These are phyloP conservation scores for Dasypogon diadema DNA, from an alignment of 2,888 invertebrate genomes.

Conservation along the genomic window DNA sequence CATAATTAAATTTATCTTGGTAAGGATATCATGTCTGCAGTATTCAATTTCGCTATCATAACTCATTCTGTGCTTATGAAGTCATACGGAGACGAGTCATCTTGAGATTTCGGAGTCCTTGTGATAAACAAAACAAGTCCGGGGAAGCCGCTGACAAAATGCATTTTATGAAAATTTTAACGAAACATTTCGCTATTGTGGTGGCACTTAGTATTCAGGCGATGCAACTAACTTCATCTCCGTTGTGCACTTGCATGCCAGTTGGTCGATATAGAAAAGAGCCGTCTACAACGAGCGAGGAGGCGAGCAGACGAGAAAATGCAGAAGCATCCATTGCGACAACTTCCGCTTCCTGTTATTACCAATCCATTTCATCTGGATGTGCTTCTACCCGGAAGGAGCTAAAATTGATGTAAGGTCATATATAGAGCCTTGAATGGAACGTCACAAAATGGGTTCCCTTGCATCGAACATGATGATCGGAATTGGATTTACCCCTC, in stretches of 20 bases:
- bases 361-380: conserved; percentile 16
- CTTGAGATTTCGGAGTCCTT: too few species aligned
- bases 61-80: background rate
- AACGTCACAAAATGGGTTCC: background rate
- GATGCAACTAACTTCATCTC: background rate
- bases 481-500: background rate
- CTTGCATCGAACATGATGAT: background rate
- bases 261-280: background rate
- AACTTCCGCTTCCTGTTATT: conserved; percentile 13
- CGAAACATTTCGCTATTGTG: background rate
- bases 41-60: background rate
- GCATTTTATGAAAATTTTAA: conserved; percentile 19
- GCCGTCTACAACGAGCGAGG: background rate
- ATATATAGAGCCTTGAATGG: background rate
- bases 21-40: conserved; percentile 9
- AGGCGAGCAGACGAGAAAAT: background rate
- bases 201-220: background rate
- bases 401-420: background rate
- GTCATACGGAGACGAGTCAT: background rate
- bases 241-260: background rate
- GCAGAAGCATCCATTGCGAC: conserved; percentile 11
- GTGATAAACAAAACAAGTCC: background rate
- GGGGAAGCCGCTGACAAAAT: background rate
- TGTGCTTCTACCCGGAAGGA: background rate
- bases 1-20: conserved; percentile 8